phyloP scores from a whole-genome alignment of 2,888 invertebrate genomes.

The Drosophila antonietae region DNA sequence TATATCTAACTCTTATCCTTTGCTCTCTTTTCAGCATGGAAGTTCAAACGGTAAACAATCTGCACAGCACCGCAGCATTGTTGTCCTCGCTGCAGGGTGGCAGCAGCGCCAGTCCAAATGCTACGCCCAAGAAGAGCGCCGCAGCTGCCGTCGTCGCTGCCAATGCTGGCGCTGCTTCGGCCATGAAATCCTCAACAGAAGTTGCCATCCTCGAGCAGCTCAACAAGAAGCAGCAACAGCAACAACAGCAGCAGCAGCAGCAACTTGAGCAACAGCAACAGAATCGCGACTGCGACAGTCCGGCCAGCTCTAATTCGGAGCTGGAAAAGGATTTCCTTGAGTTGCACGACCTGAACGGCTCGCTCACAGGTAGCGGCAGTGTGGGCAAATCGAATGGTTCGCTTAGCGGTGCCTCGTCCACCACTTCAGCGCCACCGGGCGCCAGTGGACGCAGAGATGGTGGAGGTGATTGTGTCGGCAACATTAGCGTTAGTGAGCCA shows the following conservation, averaged over 20 bases:
- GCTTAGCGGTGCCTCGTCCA: slow-evolving; percentile 75
- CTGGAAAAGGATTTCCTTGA: slow-evolving; percentile 87
- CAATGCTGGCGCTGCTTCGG: slow-evolving; percentile 31
- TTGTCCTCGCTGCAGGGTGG: slow-evolving; percentile 67
- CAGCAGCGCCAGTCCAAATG: slow-evolving; percentile 35
- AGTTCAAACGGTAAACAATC: slow-evolving; percentile 80
- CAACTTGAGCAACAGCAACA: slow-evolving; percentile 14
- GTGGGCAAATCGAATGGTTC: slow-evolving; percentile 81
- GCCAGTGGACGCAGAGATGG: slow-evolving; percentile 13
- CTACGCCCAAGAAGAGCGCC: slow-evolving; percentile 45
- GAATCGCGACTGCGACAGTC: slow-evolving; percentile 85
- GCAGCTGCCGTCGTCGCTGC: slow-evolving; percentile 7
- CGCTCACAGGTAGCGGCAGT: slow-evolving; percentile 71
- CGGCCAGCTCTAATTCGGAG: slow-evolving; percentile 88
- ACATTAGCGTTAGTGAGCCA: background rate
- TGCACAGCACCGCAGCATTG: slow-evolving; percentile 64
- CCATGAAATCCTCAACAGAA: slow-evolving; percentile 49
- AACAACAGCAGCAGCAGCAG: background rate
- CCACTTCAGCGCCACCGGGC: slow-evolving; percentile 43
- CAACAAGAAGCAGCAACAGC: slow-evolving; percentile 36
- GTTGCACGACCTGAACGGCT: slow-evolving; percentile 85
- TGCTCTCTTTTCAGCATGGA: slow-evolving; percentile 74
- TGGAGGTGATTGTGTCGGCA: background rate
- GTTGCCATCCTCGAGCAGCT: slow-evolving; percentile 51
- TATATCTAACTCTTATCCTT: background rate